Percentiles rank a stretch among this genome's conserved stretches.
Evolutionary conservation across 1,140 invertebrate species (phyloP).

Genomic region (Pygmarrhopalites habei): DNA sequence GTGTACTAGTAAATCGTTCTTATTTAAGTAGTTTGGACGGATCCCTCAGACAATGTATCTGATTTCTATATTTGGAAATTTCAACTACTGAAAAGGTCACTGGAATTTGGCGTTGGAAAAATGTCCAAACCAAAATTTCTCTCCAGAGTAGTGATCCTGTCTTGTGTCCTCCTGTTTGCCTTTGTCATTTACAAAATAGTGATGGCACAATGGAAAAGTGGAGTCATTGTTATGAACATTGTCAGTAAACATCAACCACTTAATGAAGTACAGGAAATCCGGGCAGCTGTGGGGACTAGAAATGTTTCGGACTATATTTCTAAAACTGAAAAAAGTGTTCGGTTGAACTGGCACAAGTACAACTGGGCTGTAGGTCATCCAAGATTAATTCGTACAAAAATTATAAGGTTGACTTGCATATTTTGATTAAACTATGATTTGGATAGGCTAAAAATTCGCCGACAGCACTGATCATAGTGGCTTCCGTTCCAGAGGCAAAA

Average conservation of each 20-base stretch:
- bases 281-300: neutral
- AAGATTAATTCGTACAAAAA: neutral
- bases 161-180: no score
- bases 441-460: neutral
- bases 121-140: no score
- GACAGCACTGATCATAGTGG: neutral
- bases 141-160: no score
- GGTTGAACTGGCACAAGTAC: neutral
- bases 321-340: neutral
- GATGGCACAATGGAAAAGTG: no score
- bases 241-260: neutral
- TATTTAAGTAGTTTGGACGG: no score
- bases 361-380: neutral
- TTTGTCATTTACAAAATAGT: no score
- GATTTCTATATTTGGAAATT: no score
- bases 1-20: no score
- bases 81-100: no score
- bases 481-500: neutral
- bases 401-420: neutral
- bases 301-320: neutral
- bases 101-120: no score
- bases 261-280: neutral
- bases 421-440: neutral
- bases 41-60: no score
- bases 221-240: neutral